Conservation (phyloP, 1,140 invertebrate species). For the Notospermus geniculatus region DNA sequence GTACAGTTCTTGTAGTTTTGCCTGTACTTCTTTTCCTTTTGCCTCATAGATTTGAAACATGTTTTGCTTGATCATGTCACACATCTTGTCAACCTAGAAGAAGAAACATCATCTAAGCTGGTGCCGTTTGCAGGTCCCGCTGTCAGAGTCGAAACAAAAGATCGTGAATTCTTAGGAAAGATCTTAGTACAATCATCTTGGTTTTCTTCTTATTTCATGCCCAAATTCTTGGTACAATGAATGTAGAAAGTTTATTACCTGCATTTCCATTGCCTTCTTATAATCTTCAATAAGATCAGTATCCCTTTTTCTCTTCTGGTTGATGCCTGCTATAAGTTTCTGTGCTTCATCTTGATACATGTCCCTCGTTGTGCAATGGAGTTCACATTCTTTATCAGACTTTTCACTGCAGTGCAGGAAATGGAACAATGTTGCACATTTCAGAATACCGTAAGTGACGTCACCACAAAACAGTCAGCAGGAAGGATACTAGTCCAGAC, state of each 20-base stretch:
- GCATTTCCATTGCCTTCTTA: slow-evolving; percentile 29
- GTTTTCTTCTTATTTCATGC: background rate
- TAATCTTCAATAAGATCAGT: slow-evolving; percentile 29
- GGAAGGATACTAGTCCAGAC: too few relatives aligned
- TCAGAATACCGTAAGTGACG: too few relatives aligned
- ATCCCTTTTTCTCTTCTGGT: slow-evolving; percentile 35
- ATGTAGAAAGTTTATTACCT: slow-evolving; percentile 31
- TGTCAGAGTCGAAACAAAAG: background rate
- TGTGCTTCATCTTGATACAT: slow-evolving; percentile 21
- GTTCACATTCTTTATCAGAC: too few relatives aligned
- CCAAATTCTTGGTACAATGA: too few relatives aligned
- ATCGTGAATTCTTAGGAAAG: background rate
- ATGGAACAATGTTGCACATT: too few relatives aligned
- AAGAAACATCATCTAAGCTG: background rate
- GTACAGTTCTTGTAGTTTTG: slow-evolving; percentile 31
- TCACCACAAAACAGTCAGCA: too few relatives aligned
- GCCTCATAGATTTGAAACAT: slow-evolving; percentile 32
- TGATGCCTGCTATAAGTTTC: slow-evolving; percentile 33
- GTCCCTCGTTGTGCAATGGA: background rate
- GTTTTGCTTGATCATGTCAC: slow-evolving; percentile 25
- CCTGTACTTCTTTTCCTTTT: slow-evolving; percentile 29
- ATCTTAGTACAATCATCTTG: background rate
- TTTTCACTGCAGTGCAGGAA: too few relatives aligned
- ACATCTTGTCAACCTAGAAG: slow-evolving; percentile 27
- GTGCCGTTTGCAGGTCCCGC: background rate